Conservation (phyloP, 2,113 vertebrate genomes). For the Leuciscus idus region DNA sequence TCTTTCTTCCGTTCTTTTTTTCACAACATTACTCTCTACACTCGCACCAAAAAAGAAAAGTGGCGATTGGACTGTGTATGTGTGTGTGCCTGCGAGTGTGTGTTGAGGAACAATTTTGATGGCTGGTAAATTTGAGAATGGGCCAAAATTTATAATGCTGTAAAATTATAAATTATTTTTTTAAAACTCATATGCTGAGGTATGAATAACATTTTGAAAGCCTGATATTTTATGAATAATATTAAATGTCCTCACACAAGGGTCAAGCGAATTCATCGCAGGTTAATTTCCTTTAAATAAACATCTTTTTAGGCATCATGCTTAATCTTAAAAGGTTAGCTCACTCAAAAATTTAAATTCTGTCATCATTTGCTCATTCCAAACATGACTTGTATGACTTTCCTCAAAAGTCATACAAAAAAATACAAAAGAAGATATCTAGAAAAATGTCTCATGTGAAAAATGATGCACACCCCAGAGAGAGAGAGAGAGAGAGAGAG, state of each 20-base stretch:
- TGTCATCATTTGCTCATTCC: background rate
- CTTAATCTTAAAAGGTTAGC: background rate
- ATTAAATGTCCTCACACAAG: conserved; percentile 1
- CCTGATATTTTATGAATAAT: conserved; percentile 39
- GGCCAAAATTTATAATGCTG: conserved; percentile 36
- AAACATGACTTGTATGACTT: background rate
- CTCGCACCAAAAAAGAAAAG: background rate
- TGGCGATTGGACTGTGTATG: background rate
- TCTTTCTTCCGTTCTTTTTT: background rate
- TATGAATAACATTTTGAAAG: conserved; percentile 44
- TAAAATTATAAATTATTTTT: conserved; percentile 1
- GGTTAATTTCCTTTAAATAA: conserved; percentile 19
- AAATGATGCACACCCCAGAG: too few species aligned
- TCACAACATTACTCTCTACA: background rate
- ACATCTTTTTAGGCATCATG: background rate
- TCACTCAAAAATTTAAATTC: background rate
- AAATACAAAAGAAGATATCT: background rate
- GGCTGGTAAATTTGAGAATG: conserved; percentile 37
- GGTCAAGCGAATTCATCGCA: conserved; percentile 6
- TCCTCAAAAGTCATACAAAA: too few species aligned
- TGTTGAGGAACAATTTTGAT: conserved; percentile 11
- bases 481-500: too few species aligned
- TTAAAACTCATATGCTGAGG: conserved; percentile 35
- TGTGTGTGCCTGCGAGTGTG: conserved; percentile 19
- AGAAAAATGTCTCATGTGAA: background rate